Conservation (phyloP, 35 echinoderm and acorn worm species). For the Holothuria glaberrima region DNA sequence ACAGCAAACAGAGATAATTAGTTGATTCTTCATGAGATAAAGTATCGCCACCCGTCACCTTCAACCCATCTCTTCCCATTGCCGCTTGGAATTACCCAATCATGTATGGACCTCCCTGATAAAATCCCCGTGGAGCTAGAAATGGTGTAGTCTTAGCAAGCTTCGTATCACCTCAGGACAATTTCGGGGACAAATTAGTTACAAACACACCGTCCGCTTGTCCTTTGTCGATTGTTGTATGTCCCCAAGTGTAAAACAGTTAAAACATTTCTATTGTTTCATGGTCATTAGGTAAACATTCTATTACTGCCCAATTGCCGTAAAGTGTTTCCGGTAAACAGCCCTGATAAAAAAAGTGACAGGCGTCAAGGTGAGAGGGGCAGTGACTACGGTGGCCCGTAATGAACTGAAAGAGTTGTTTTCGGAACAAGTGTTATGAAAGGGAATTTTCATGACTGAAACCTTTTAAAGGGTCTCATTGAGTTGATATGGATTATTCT, state of each 20-base stretch:
- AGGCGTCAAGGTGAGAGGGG: constrained; percentile 1
- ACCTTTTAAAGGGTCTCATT: no score
- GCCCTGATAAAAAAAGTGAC: constrained; percentile 2
- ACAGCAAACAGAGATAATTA: no score
- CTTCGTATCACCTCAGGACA: constrained; percentile 26
- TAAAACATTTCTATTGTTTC: constrained; percentile 44
- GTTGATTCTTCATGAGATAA: no score
- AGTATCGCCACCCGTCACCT: no score
- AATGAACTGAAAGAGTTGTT: neutral
- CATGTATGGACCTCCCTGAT: neutral
- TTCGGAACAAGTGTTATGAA: no score
- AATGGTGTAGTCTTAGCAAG: no score
- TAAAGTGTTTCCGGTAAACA: constrained; percentile 50
- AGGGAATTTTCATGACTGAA: no score
- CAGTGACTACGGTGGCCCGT: neutral
- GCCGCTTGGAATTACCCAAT: no score
- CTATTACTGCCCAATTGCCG: constrained; percentile 32
- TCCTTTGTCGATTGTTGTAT: no score
- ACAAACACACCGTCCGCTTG: neutral
- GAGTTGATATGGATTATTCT: no score
- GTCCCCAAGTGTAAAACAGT: no score
- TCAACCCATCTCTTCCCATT: no score
- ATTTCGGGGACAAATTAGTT: constrained; percentile 27
- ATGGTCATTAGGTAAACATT: constrained; percentile 48
- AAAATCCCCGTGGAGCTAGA: neutral